phyloP scores from a whole-genome alignment of 2,113 vertebrate species.

The Microtus richardsoni region DNA sequence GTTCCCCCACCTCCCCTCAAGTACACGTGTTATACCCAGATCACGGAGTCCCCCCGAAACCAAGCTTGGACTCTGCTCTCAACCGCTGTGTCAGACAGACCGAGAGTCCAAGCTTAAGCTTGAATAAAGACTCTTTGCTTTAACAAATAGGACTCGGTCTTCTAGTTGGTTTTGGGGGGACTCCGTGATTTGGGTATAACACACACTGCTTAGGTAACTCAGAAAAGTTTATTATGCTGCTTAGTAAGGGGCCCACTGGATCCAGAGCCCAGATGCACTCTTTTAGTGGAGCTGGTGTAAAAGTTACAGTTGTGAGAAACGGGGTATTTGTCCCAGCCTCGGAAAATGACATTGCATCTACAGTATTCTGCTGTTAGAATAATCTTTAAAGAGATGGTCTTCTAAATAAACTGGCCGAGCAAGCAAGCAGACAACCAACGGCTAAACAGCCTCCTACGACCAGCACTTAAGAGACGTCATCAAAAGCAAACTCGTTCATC shows the following conservation, averaged over 20 bases:
- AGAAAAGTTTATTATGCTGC: neutral
- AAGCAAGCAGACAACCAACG: neutral
- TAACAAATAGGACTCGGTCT: too few species aligned
- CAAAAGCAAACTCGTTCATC: neutral
- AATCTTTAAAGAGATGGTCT: neutral
- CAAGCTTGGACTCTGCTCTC: too few species aligned
- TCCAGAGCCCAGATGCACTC: neutral
- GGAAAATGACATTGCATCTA: slow-evolving; percentile 11
- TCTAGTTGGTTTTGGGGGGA: too few species aligned
- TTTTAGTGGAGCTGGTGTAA: neutral
- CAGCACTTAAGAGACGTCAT: neutral
- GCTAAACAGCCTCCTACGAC: neutral
- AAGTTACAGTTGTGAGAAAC: neutral
- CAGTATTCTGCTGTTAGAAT: slow-evolving; percentile 40
- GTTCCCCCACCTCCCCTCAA: neutral
- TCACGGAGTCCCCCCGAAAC: too few species aligned
- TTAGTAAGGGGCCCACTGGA: neutral
- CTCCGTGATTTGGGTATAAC: too few species aligned
- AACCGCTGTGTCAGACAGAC: too few species aligned
- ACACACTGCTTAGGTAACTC: slow-evolving; percentile 2
- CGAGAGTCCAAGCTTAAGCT: too few species aligned
- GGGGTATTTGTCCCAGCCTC: neutral
- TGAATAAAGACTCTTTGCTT: too few species aligned
- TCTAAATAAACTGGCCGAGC: slow-evolving; percentile 20
- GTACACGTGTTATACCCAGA: too few species aligned